These are phyloP conservation scores for Iselma pallidipennis DNA, from an alignment of 2,888 invertebrate genomes.

Conservation along the genomic window DNA sequence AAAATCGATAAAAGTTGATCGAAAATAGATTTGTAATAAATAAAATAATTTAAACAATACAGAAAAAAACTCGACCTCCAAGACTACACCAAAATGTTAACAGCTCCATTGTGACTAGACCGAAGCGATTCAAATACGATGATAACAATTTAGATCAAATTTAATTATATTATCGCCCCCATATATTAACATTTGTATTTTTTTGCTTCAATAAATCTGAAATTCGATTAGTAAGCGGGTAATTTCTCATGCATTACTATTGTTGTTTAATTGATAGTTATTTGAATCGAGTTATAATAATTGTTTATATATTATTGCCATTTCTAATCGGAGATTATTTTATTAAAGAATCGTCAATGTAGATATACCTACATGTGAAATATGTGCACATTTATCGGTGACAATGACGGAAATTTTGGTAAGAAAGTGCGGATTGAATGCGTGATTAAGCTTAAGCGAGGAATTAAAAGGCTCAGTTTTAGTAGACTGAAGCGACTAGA, in stretches of 20 bases:
- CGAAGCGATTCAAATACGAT: neutral
- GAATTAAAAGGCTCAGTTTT: conserved; percentile 43
- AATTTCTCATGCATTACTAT: neutral
- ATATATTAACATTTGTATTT: neutral
- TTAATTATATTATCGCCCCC: neutral
- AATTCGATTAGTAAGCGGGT: neutral
- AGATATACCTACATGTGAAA: conserved; percentile 17
- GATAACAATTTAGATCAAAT: neutral
- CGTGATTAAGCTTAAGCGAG: conserved; percentile 37
- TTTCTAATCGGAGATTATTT: neutral
- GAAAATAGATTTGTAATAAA: too few relatives aligned
- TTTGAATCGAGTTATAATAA: neutral
- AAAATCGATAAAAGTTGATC: conserved; percentile 6
- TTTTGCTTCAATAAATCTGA: conserved; percentile 1
- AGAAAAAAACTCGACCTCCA: too few relatives aligned
- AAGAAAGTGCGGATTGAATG: conserved; percentile 40
- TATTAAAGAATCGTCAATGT: neutral
- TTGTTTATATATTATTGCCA: too few relatives aligned
- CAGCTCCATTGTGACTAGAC: too few relatives aligned
- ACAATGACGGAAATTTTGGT: conserved; percentile 38
- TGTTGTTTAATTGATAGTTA: neutral
- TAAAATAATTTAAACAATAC: too few relatives aligned
- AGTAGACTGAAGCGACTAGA: conserved; percentile 34
- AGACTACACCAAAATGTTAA: too few relatives aligned
- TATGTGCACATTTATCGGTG: conserved; percentile 33